Conservation (phyloP, 2,797 vertebrate genomes). For the Liasis olivaceus region DNA sequence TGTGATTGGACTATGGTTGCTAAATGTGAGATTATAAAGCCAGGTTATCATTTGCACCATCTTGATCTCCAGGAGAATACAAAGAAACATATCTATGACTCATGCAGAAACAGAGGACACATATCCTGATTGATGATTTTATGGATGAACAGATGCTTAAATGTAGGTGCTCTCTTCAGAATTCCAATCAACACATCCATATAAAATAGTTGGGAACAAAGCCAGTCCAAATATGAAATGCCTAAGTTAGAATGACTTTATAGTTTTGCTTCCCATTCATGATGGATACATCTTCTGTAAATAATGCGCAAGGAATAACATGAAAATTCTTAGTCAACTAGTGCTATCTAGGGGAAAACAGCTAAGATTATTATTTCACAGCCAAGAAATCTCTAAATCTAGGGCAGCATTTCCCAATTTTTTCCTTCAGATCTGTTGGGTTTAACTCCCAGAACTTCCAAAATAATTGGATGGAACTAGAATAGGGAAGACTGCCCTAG, state of each 20-base stretch:
- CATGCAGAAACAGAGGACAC: neutral
- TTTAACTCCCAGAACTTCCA: neutral
- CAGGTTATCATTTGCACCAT: neutral
- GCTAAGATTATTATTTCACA: neutral
- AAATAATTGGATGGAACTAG: neutral
- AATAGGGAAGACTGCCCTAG: neutral
- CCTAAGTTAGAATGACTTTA: neutral
- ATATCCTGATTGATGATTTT: neutral
- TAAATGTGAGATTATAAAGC: neutral
- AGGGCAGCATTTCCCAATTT: neutral
- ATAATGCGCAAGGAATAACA: neutral
- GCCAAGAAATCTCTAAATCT: neutral
- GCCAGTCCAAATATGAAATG: neutral
- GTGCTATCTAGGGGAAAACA: neutral
- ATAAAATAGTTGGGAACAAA: neutral
- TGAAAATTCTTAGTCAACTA: neutral
- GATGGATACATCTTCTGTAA: neutral
- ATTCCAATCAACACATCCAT: neutral
- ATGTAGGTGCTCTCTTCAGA: neutral
- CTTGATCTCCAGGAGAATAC: neutral
- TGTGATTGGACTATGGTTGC: neutral
- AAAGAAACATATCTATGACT: neutral
- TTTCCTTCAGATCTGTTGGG: neutral
- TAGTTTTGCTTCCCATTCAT: neutral
- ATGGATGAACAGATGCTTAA: neutral